Evolutionary conservation across 2,113 vertebrate genomes (phyloP), one percentile per base, ranked within the genome.

Genomic region (Puntigrus tetrazona): DNA sequence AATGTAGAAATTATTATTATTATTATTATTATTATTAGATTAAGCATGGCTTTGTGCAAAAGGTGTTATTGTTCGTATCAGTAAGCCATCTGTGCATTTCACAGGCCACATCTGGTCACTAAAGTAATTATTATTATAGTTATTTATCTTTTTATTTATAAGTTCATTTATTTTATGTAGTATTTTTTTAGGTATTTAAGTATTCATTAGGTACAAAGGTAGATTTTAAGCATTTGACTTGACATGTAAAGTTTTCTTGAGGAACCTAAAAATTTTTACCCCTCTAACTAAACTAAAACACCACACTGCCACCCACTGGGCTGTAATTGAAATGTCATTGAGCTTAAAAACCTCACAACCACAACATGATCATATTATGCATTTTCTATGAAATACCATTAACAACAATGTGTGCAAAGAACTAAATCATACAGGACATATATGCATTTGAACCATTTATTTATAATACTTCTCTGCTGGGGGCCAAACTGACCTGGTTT

Each of bases 11-110:
- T n/a, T n/a, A n/a, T n/a, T n/a, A n/a, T n/a, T n/a, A n/a, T n/a
- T n/a, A n/a, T n/a, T n/a, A n/a, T n/a, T n/a, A n/a, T n/a, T n/a
- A n/a, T n/a, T n/a, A n/a, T n/a, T n/a, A n/a, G n/a, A n/a, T n/a
- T n/a, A n/a, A n/a, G 43, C n/a, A 76, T 14, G 20, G 9, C 57
- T 70, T 36, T 63, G 29, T 45, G 36, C 14, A 34, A 22, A 20
- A 27, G 3, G 1, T 36, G 22, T 20, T 36, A 25, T 13, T 65
- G 31, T 31, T 9, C 31, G 38, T 18, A 11, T 59, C 78, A 75
- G 25, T 43, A 76, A 76, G 82, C 45, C 87, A 84, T 43, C 84
- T 88, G 87, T 65, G 61, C 34, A 84, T 73, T 86, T 88, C 84
- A 43, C 84, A 84, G 50, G n/a, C 36, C 4, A 1, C 41, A 20